A percentile compares a stretch with the other conserved stretches of the same genome.
These are phyloP conservation scores for Bombus terrestris DNA, from an alignment of 1,140 invertebrate species.

Conservation along the genomic window DNA sequence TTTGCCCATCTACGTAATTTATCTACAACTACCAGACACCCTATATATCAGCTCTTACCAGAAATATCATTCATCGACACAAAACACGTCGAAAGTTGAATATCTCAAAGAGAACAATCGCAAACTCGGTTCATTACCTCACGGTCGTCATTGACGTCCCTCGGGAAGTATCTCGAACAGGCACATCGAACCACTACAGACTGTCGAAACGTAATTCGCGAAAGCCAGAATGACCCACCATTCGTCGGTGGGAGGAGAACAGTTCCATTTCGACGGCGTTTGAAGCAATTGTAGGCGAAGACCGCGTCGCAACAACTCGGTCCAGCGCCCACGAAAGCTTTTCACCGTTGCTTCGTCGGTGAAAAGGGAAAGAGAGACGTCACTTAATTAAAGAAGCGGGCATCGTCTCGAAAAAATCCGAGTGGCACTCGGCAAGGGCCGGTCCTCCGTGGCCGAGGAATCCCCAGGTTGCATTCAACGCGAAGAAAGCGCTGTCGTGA, in stretches of 20 bases:
- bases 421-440: conserved; percentile 53
- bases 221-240: background rate
- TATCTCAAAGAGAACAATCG: background rate
- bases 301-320: conserved; percentile 39
- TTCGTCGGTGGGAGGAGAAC: background rate
- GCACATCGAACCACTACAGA: background rate
- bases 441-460: conserved; percentile 51
- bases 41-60: background rate
- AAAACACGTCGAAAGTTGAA: background rate
- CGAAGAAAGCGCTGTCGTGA: conserved; percentile 54
- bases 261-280: background rate
- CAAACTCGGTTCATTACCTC: background rate
- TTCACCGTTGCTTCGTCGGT: conserved; percentile 43
- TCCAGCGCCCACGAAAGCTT: conserved; percentile 23
- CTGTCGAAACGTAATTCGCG: background rate
- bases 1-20: background rate
- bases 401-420: conserved; percentile 60
- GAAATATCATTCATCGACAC: background rate
- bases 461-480: conserved; percentile 42
- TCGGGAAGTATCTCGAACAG: background rate
- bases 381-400: conserved; percentile 67
- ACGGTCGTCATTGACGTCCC: background rate
- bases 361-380: conserved; percentile 55
- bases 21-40: no score
- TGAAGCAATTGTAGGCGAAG: background rate